Base-by-base conservation (phyloP, 1,140 invertebrate genomes). In the Cyclargus thomasi region DNA sequence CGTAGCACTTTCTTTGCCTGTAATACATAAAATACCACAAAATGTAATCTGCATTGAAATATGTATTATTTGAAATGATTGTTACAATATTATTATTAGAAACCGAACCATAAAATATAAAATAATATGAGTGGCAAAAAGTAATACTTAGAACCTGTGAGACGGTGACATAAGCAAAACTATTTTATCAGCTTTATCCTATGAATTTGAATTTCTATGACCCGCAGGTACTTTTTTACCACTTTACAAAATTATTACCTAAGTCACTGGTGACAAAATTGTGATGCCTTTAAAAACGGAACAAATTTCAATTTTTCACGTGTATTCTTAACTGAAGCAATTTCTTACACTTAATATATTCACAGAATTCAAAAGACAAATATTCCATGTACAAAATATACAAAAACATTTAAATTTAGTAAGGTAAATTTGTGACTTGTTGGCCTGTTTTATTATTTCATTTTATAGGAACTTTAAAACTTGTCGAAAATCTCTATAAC, bases 181-280 rank as follows among this genome's bases (percentile, higher is more conserved):
- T 29, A 29, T 29, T 29, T 29, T 29, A 29, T 29, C 29, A 29
- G 8, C 8, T 29, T 29, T 29, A 47, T 47, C 39, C 10, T 16
- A 47, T 11, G 39, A 16, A 29, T 29, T 47, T 47, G 39, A 47
- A 47, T 47, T 47, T 47, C 39, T 47, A 47, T 47, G 11, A 47
- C 39, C 39, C 39, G 39, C 39, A 47, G 39, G 39, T 47, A 47
- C 8, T 14, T 47, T 47, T 47, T 47, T 47, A 47, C 14, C 29
- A 7, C 29, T 47, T 16, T 3, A 47, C 2, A 47, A 11, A 47
- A 47, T 47, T 16, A 47, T 47, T 47, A 47, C 39, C 39, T 20
- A 59, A 59, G 10, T 59, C 55, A 59, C 55, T 59, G 55, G 55
- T 59, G 10, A 59, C 55, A 59, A 59, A 20, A 59, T 59, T 59